phyloP scores from a whole-genome alignment of 2,888 invertebrate species.

The Drepana falcataria region DNA sequence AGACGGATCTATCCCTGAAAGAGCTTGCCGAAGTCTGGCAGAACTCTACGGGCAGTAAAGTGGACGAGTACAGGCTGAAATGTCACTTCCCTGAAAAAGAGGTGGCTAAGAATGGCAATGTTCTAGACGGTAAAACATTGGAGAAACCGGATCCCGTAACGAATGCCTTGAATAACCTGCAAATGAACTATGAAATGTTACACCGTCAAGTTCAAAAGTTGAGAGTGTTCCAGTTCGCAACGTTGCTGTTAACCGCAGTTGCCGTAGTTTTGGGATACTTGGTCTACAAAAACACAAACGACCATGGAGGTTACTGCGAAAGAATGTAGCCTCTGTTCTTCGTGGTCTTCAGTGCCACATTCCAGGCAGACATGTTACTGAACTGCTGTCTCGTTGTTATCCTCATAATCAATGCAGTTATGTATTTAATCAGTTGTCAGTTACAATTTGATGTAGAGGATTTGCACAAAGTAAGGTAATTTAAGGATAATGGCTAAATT shows the following conservation, averaged over 20 bases:
- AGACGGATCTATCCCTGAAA: conserved; percentile 73
- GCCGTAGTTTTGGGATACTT: conserved; percentile 51
- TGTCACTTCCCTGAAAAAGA: conserved; percentile 80
- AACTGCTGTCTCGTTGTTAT: conserved; percentile 27
- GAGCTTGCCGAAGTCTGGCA: conserved; percentile 89
- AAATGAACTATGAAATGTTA: conserved; percentile 49
- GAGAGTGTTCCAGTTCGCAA: conserved; percentile 53
- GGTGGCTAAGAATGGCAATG: conserved; percentile 47
- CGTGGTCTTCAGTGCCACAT: conserved; percentile 55
- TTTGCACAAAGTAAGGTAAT: not conserved
- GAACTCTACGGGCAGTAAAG: conserved; percentile 74
- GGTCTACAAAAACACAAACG: conserved; percentile 46
- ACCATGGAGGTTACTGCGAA: conserved; percentile 49
- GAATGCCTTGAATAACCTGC: conserved; percentile 77
- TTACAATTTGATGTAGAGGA: conserved; percentile 25
- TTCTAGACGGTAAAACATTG: conserved; percentile 36
- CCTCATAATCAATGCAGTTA: conserved; percentile 32
- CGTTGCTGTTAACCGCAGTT: conserved; percentile 42
- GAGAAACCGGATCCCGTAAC: conserved; percentile 88
- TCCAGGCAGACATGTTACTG: conserved; percentile 26
- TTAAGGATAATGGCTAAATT: too few species aligned
- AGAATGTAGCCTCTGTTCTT: conserved; percentile 54
- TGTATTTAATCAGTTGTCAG: conserved; percentile 37
- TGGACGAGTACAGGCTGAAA: conserved; percentile 85
- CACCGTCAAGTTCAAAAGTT: conserved; percentile 48